A percentile compares a stretch with the other conserved stretches of the same genome.
phyloP scores from a whole-genome alignment of 2,888 invertebrate genomes.

The Brachylomia viminalis region DNA sequence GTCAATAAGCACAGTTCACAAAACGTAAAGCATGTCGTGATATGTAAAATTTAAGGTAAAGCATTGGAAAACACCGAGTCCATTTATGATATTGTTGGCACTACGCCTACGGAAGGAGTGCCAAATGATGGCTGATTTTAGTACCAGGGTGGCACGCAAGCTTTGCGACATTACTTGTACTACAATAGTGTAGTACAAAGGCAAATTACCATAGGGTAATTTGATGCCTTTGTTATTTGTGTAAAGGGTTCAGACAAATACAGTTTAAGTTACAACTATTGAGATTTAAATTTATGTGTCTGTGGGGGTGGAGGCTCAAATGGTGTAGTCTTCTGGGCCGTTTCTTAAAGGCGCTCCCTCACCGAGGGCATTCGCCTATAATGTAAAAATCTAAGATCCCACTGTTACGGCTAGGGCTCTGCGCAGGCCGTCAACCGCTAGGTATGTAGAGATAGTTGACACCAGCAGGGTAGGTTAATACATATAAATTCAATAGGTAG shows the following conservation, averaged over 20 bases:
- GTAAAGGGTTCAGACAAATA: conserved; percentile 50
- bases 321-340: background rate
- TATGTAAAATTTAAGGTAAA: conserved; percentile 67
- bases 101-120: conserved; percentile 74
- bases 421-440: background rate
- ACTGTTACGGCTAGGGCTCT: background rate
- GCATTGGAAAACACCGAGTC: conserved; percentile 62
- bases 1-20: conserved; percentile 16
- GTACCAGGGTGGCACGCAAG: conserved; percentile 67
- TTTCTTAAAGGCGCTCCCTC: background rate
- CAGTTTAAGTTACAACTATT: conserved; percentile 32
- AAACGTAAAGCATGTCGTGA: conserved; percentile 70
- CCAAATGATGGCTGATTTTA: conserved; percentile 72
- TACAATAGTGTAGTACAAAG: too few species aligned
- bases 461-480: background rate
- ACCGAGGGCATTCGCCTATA: background rate
- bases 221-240: conserved; percentile 48
- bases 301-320: conserved; percentile 15
- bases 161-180: conserved; percentile 59
- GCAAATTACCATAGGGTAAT: too few species aligned
- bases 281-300: conserved; percentile 60
- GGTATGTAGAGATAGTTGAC: background rate
- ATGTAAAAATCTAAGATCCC: background rate
- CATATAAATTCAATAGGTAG: background rate
- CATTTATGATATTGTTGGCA: conserved; percentile 72